These are phyloP conservation scores for Australoheros scitulus DNA, from an alignment of 2,113 vertebrate species.

Conservation along the genomic window DNA sequence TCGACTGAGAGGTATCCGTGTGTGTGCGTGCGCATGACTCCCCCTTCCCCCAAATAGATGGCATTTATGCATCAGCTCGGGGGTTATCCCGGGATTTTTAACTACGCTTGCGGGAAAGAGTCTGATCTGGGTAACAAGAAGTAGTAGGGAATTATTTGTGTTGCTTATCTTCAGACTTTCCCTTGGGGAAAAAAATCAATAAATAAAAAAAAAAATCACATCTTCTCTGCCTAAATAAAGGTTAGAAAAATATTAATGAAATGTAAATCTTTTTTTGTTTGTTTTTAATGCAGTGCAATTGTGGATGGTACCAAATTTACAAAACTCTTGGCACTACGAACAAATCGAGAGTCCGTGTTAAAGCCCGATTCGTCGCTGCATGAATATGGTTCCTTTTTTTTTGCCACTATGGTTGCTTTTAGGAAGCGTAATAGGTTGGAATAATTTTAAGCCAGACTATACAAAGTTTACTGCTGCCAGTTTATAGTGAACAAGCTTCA, in stretches of 20 bases:
- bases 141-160: background rate
- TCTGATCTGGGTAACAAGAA: background rate
- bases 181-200: background rate
- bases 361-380: background rate
- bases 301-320: background rate
- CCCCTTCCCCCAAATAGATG: background rate
- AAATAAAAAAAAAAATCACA: background rate
- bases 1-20: slow-evolving; percentile 28
- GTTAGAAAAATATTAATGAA: background rate
- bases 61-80: slow-evolving; percentile 5
- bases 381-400: background rate
- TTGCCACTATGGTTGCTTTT: background rate
- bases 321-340: background rate
- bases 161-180: background rate
- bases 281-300: background rate
- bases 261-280: too few species aligned
- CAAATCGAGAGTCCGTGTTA: background rate
- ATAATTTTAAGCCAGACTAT: background rate
- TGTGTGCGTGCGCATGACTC: background rate
- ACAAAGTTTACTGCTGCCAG: background rate
- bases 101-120: background rate
- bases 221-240: background rate
- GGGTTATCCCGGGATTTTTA: slow-evolving; percentile 38
- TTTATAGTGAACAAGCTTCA: background rate
- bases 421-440: background rate